These are phyloP conservation scores for Acrocephalus kingi DNA, from an alignment of 2,113 vertebrate genomes.

Conservation along the genomic window DNA sequence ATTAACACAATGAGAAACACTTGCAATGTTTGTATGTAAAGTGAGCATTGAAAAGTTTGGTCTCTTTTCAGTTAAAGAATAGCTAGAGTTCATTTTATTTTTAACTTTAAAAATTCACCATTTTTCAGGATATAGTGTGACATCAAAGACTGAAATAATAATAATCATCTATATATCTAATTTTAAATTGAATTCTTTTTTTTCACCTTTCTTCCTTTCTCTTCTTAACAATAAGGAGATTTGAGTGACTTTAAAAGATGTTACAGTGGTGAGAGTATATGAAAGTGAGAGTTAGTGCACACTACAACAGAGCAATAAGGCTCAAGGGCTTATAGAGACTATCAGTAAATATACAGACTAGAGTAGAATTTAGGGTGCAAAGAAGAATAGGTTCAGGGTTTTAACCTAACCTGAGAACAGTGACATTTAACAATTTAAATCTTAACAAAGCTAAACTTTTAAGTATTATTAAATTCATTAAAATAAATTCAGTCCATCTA, in stretches of 20 bases:
- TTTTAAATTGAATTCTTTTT: background rate
- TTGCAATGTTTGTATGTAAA: background rate
- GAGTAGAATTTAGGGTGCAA: background rate
- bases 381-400: background rate
- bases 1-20: background rate
- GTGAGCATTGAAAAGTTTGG: background rate
- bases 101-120: background rate
- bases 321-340: background rate
- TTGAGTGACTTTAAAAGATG: background rate
- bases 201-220: background rate
- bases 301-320: background rate
- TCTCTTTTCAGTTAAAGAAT: background rate
- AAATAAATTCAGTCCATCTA: background rate
- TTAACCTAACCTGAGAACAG: background rate
- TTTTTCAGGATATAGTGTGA: background rate
- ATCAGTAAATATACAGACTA: background rate
- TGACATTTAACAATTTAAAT: background rate
- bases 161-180: too few relatives aligned
- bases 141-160: background rate
- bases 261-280: background rate
- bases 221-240: background rate
- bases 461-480: background rate
- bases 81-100: background rate
- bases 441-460: background rate
- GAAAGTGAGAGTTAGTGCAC: background rate